phyloP scores from a whole-genome alignment of 2,113 vertebrate species.

The Morone chrysops region DNA sequence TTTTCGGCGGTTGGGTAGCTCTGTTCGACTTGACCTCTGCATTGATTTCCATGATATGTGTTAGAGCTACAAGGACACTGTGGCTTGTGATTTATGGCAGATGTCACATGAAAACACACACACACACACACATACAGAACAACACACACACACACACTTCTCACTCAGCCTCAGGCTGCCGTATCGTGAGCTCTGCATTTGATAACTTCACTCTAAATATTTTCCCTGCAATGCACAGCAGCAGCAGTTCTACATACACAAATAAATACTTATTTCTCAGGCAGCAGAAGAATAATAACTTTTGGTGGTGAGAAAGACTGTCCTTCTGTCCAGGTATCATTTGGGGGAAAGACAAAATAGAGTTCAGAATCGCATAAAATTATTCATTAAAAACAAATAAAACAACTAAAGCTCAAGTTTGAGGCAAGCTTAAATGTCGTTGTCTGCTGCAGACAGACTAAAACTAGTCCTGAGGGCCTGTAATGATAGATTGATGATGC shows the following conservation, averaged over 20 bases:
- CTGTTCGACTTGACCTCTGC: conserved; percentile 79
- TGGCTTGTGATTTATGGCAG: conserved; percentile 78
- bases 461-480: neutral
- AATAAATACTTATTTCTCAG: conserved; percentile 36
- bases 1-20: conserved; percentile 66
- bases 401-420: neutral
- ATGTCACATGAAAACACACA: conserved; percentile 69
- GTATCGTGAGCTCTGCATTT: conserved; percentile 31
- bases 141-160: conserved; percentile 25
- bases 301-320: neutral
- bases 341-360: neutral
- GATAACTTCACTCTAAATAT: conserved; percentile 47
- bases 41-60: conserved; percentile 83
- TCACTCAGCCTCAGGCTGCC: conserved; percentile 42
- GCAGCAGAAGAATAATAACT: conserved; percentile 19
- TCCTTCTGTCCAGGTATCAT: neutral
- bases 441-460: conserved; percentile 18
- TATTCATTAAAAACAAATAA: neutral
- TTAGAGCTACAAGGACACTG: conserved; percentile 78
- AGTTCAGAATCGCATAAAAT: neutral
- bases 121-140: conserved; percentile 22
- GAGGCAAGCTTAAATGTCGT: conserved; percentile 7
- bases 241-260: conserved; percentile 8
- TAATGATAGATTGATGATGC: conserved; percentile 16
- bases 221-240: conserved; percentile 7